Conservation (phyloP, 2,113 vertebrate genomes). For the Oreochromis tanganicae region DNA sequence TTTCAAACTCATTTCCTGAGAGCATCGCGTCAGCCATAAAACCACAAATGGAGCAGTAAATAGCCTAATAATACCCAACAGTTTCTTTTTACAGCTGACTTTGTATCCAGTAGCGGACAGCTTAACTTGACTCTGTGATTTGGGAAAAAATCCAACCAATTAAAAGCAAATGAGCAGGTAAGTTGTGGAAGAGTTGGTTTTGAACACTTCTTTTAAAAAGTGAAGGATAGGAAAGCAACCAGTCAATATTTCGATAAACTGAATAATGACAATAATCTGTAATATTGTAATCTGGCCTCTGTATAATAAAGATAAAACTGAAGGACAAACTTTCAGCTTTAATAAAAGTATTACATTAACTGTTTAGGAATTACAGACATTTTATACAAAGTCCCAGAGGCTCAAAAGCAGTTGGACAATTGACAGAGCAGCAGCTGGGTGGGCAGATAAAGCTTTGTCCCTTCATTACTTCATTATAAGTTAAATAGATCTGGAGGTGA, state of each 20-base stretch:
- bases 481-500: not conserved
- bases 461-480: not conserved
- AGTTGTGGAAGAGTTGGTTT: not conserved
- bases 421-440: not conserved
- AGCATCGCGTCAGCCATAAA: conserved; percentile 39
- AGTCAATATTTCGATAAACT: not conserved
- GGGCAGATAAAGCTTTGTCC: not conserved
- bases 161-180: not conserved
- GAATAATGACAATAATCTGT: not conserved
- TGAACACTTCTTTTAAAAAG: not conserved
- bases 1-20: conserved; percentile 57
- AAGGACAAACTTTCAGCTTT: not conserved
- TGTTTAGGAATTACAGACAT: not conserved
- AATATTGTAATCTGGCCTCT: not conserved
- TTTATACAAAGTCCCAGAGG: not conserved
- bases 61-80: conserved; percentile 36
- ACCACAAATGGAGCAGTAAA: conserved; percentile 54
- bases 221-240: not conserved
- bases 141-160: not conserved
- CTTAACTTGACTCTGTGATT: not conserved
- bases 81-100: conserved; percentile 11
- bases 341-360: not conserved
- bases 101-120: conserved; percentile 10
- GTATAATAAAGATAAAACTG: not conserved
- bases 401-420: not conserved